Conservation (phyloP, 1,140 invertebrate genomes). For the Catajapyx aquilonaris region DNA sequence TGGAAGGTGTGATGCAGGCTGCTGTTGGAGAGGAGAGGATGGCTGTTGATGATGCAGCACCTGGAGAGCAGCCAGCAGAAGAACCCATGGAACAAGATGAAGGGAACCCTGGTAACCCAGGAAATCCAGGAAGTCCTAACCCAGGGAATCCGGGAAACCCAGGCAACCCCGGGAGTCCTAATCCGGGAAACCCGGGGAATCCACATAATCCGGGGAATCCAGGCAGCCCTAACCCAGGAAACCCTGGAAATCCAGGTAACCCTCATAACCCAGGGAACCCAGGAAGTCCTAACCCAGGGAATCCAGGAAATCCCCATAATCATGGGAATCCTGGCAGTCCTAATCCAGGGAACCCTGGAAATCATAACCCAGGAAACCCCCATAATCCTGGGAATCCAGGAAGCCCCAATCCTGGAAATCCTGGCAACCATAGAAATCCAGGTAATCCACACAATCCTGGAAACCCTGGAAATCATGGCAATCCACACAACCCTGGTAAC, state of each 20-base stretch:
- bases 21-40: conserved; percentile 5
- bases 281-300: conserved; percentile 4
- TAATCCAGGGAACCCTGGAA: too few relatives aligned
- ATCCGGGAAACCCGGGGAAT: conserved; percentile 7
- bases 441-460: too few relatives aligned
- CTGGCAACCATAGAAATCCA: too few relatives aligned
- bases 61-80: neutral
- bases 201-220: conserved; percentile 3
- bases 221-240: too few relatives aligned
- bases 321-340: conserved; percentile 6
- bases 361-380: too few relatives aligned
- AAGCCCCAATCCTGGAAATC: too few relatives aligned
- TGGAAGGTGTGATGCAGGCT: conserved; percentile 4
- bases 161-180: conserved; percentile 1
- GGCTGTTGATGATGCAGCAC: conserved; percentile 7
- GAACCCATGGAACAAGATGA: conserved; percentile 7
- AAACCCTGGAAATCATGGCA: too few relatives aligned
- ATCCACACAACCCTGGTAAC: too few relatives aligned
- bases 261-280: conserved; percentile 12
- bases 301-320: too few relatives aligned
- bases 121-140: conserved; percentile 7
- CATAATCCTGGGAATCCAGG: too few relatives aligned
- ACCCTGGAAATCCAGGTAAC: conserved; percentile 5
- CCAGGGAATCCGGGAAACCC: conserved; percentile 4
- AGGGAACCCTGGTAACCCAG: conserved; percentile 6